Percentiles rank a stretch among this genome's conserved stretches.
These are phyloP conservation scores for Eidolon dupreanum DNA, from an alignment of 2,797 vertebrate genomes.

Conservation along the genomic window DNA sequence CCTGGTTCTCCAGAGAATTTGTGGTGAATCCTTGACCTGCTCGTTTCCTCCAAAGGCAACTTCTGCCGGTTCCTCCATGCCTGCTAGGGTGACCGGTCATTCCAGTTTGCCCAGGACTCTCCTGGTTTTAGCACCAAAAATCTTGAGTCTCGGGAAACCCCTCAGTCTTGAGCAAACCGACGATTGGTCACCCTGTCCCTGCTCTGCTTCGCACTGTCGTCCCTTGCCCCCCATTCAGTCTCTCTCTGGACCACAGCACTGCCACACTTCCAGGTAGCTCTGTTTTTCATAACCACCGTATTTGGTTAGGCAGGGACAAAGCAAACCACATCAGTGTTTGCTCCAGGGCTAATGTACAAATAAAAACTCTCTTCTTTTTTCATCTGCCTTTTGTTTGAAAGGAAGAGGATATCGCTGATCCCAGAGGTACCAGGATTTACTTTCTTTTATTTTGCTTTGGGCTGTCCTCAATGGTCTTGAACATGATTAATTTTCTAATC, in stretches of 20 bases:
- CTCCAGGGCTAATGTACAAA: background rate
- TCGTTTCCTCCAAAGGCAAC: background rate
- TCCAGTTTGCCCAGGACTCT: background rate
- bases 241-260: conserved; percentile 29
- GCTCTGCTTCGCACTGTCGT: background rate
- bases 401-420: background rate
- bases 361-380: background rate
- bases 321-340: background rate
- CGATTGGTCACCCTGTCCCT: too few relatives aligned
- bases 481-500: conserved; percentile 45
- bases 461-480: background rate
- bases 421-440: background rate
- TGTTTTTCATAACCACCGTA: background rate
- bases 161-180: background rate
- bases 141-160: background rate
- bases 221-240: too few relatives aligned
- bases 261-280: background rate
- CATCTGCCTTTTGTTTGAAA: conserved; percentile 12
- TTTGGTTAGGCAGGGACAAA: background rate
- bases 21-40: background rate
- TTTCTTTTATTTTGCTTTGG: conserved; percentile 21
- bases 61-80: background rate
- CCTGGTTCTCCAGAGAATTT: background rate
- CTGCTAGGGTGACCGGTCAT: background rate
- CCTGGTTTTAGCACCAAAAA: background rate